Evolutionary conservation across 2,888 invertebrate species (phyloP), one percentile per base, ranked within the genome.

Genomic region (Hypena proboscidalis): DNA sequence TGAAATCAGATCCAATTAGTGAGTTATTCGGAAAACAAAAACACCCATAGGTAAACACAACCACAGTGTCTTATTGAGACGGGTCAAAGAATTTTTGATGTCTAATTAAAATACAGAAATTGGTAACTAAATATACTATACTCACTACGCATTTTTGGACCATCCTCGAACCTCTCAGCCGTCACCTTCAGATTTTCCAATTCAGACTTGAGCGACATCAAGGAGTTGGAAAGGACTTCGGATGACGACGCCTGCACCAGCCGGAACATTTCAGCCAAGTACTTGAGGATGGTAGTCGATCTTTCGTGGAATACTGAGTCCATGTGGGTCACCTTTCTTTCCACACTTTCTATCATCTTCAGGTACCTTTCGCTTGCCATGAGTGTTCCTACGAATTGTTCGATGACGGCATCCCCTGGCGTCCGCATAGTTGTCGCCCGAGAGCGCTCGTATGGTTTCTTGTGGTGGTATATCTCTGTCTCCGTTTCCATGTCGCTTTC

Each of bases 321-420:
- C 27, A 89, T 58, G 38, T 83, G 82, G 17, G 64, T 74, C 2
- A 89, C 26, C 51, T 83, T 86, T 7, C 61, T 67, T 36, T 87
- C 83, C 6, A 89, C 77, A 0, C 65, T 60, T 51, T 86, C 85
- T 17, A 89, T 76, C 74, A 82, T 74, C 50, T 81, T 83, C 21
- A 87, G 63, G 52, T 87, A 87, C 48, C 67, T 77, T 42, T 88
- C 86, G 38, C 83, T 85, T 0, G 81, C 61, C 69, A 88, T 74
- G 7, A 90, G 61, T 0, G 81, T 85, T 34, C 88, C 84, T 0
- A 86, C 78, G 52, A 89, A 87, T 33, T 83, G 85, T 42, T 88
- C 88, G 0, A 85, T 79, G 0, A 82, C 74, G 1, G 59, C 60
- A 22, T 83, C 85, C 1, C 73, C 70, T 3, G 48, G 48, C 4